Evolutionary conservation across 2,888 invertebrate species (phyloP).

Genomic region (Pegoplata infirma): DNA sequence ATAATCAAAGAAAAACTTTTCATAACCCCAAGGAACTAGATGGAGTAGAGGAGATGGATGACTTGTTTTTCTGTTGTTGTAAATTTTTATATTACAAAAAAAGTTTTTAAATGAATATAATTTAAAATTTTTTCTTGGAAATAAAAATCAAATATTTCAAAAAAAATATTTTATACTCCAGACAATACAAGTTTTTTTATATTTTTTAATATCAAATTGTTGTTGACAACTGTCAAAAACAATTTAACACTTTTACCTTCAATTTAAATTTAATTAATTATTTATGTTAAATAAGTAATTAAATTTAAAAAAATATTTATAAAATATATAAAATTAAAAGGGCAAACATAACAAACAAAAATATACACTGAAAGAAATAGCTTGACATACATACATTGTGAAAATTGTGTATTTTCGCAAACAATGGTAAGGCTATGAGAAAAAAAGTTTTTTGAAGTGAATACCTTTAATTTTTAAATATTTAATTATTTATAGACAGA

Average conservation of each 20-base stretch:
- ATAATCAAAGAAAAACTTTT: background rate
- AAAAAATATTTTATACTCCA: background rate
- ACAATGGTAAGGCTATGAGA: no score
- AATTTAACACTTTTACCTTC: background rate
- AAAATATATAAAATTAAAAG: no score
- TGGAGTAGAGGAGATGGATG: background rate
- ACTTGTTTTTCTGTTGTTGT: background rate
- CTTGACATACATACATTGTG: no score
- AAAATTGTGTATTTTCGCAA: no score
- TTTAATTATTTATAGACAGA: no score
- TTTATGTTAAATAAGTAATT: background rate
- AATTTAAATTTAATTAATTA: background rate
- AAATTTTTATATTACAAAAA: no score
- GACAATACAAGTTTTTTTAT: background rate
- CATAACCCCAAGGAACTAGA: background rate
- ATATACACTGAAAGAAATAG: no score
- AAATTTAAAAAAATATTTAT: background rate
- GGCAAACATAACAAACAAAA: no score
- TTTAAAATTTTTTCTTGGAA: no score
- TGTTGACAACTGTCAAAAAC: background rate
- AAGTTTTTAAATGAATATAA: no score
- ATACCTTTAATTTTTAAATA: no score
- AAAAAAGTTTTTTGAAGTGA: no score
- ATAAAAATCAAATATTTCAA: background rate
- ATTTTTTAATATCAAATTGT: background rate